Evolutionary conservation across 2,797 vertebrate genomes (phyloP).

Genomic region (Gambelia wislizenii): DNA sequence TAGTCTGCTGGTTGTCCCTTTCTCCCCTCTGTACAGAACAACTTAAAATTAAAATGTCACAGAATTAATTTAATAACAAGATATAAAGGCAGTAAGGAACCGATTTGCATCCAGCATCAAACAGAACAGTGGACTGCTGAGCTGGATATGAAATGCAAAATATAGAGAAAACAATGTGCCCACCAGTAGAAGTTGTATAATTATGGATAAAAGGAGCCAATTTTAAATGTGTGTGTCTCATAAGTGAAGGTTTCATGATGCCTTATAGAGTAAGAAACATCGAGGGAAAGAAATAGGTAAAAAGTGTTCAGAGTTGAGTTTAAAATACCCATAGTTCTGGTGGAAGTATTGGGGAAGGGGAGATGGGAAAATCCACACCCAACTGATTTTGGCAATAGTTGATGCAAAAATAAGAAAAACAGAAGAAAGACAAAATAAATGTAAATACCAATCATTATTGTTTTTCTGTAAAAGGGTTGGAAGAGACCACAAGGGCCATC

Average conservation of each 20-base stretch:
- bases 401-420: no score
- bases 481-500: no score
- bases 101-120: neutral
- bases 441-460: no score
- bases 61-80: conserved; percentile 4
- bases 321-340: no score
- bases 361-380: neutral
- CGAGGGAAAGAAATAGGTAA: neutral
- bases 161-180: neutral
- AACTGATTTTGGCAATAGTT: no score
- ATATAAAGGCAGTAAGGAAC: neutral
- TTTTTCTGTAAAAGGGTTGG: no score
- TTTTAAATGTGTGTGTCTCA: neutral
- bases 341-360: no score
- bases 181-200: neutral
- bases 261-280: neutral
- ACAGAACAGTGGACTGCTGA: neutral
- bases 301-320: neutral
- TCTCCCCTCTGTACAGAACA: neutral
- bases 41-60: conserved; percentile 17
- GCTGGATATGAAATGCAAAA: neutral
- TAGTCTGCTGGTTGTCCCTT: neutral
- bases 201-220: neutral
- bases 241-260: no score
- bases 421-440: no score